Evolutionary conservation across 2,888 invertebrate genomes (phyloP).

Genomic region (Mesorhabditis spiculigera): DNA sequence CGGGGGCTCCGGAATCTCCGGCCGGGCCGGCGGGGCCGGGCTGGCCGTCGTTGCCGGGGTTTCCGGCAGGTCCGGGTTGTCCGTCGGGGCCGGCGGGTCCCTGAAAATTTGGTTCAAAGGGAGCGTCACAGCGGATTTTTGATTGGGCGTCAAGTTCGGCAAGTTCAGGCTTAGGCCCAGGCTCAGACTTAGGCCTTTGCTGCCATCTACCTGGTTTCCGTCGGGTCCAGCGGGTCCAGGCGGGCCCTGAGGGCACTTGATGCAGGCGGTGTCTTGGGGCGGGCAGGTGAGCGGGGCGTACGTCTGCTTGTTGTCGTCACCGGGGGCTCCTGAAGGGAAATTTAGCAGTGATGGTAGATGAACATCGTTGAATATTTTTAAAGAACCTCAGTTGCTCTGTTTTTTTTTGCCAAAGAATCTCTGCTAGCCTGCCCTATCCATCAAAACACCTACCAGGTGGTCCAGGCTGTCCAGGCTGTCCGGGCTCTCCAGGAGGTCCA

Average conservation of each 20-base stretch:
- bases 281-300: constrained; percentile 35
- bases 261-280: constrained; percentile 27
- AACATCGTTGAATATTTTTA: constrained; percentile 24
- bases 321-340: constrained; percentile 18
- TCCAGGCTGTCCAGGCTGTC: constrained; percentile 36
- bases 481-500: constrained; percentile 41
- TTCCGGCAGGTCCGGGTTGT: constrained; percentile 30
- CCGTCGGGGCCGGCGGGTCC: constrained; percentile 35
- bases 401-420: no score
- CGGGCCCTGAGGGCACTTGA: constrained; percentile 34
- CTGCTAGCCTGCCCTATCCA: no score
- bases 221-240: constrained; percentile 26
- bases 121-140: neutral
- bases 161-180: constrained; percentile 24
- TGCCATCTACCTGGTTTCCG: constrained; percentile 27
- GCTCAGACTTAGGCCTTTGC: constrained; percentile 22
- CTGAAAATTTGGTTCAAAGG: constrained; percentile 22
- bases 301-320: constrained; percentile 36
- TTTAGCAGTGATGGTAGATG: neutral
- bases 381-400: no score
- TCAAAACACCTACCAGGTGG: constrained; percentile 12
- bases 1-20: constrained; percentile 24
- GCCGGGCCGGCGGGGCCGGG: constrained; percentile 12
- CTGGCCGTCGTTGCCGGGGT: constrained; percentile 20
- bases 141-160: constrained; percentile 19